A percentile compares a stretch with the other conserved stretches of the same genome.
Conservation (phyloP, 2,797 vertebrate species). For the Diplodus sargus region DNA sequence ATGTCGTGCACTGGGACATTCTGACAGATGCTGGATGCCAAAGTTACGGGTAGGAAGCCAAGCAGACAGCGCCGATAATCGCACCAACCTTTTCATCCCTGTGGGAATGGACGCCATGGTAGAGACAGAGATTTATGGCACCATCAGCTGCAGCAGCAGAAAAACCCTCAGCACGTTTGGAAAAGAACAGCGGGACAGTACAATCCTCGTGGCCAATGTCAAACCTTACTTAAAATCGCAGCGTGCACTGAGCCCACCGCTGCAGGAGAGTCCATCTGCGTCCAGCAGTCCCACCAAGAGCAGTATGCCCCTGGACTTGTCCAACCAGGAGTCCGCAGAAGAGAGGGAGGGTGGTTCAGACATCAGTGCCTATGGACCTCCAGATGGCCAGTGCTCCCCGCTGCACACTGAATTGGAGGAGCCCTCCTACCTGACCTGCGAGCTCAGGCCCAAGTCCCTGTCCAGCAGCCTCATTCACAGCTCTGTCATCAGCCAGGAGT, state of each 20-base stretch:
- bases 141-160: conserved; percentile 94
- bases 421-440: conserved; percentile 89
- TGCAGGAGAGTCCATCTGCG: conserved; percentile 94
- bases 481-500: conserved; percentile 93
- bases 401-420: conserved; percentile 94
- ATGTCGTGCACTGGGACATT: conserved; percentile 98
- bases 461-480: conserved; percentile 90
- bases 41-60: conserved; percentile 96
- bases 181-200: conserved; percentile 98
- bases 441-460: conserved; percentile 93
- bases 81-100: conserved; percentile 87
- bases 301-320: conserved; percentile 89
- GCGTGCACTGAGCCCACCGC: conserved; percentile 95
- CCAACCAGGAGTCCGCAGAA: conserved; percentile 90
- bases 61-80: conserved; percentile 92
- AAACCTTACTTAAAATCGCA: conserved; percentile 99
- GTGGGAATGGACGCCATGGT: conserved; percentile 93
- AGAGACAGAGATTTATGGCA: conserved; percentile 98
- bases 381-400: conserved; percentile 92
- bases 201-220: conserved; percentile 98
- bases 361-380: conserved; percentile 91
- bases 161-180: conserved; percentile 99
- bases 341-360: conserved; percentile 90
- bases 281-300: conserved; percentile 94
- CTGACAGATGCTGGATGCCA: conserved; percentile 99